A percentile compares a stretch with the other conserved stretches of the same genome.
Evolutionary conservation across 1,140 invertebrate genomes (phyloP).

Genomic region (Papilio polyxenes): DNA sequence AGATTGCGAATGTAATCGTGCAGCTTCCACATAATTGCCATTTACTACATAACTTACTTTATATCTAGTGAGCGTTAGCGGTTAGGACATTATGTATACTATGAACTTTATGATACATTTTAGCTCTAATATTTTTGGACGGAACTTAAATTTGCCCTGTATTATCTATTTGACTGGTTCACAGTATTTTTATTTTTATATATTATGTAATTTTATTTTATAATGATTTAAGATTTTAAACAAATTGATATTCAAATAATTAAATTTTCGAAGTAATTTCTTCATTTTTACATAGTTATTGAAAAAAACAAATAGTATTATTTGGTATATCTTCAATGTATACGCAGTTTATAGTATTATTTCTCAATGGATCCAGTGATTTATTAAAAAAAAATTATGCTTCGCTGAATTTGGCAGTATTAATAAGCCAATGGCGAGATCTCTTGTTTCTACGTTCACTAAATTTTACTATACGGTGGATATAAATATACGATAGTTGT

Average conservation of each 20-base stretch:
- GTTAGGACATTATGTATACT: constrained; percentile 69
- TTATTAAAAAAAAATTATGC: constrained; percentile 46
- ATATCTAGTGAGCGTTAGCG: constrained; percentile 57
- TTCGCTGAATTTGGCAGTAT: constrained; percentile 70
- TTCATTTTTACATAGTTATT: neutral
- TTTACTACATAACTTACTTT: constrained; percentile 60
- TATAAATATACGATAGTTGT: constrained; percentile 77
- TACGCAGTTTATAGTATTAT: constrained; percentile 56
- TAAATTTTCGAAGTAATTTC: neutral
- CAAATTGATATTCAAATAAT: neutral
- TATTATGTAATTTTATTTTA: constrained; percentile 39
- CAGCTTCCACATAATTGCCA: constrained; percentile 74
- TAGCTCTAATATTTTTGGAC: constrained; percentile 63
- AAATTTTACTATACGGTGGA: constrained; percentile 35
- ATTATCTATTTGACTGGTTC: constrained; percentile 62
- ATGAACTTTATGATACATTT: constrained; percentile 52
- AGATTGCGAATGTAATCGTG: constrained; percentile 49
- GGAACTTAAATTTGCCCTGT: constrained; percentile 56
- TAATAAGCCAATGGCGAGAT: constrained; percentile 68
- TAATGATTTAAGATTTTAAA: constrained; percentile 23
- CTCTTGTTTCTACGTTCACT: constrained; percentile 68
- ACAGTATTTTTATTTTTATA: constrained; percentile 61
- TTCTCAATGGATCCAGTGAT: constrained; percentile 50
- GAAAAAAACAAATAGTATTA: constrained; percentile 22
- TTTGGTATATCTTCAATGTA: constrained; percentile 21